phyloP scores from a whole-genome alignment of 2,888 invertebrate species.

The Eumerus sabulonum region DNA sequence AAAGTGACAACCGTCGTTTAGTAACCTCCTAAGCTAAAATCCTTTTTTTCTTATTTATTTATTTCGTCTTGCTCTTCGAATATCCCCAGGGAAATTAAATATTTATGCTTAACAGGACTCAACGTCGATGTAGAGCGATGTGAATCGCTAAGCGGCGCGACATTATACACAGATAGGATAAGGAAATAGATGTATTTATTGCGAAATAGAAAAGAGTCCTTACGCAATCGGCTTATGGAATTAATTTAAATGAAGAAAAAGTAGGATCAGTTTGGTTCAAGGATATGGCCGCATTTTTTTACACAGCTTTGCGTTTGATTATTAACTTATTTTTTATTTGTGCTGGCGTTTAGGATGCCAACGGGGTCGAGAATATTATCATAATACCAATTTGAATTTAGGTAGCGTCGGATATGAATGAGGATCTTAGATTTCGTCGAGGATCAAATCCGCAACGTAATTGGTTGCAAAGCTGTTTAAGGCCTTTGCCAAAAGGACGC shows the following conservation, averaged over 20 bases:
- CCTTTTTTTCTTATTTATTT: no score
- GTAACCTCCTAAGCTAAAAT: no score
- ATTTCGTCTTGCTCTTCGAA: slow-evolving; percentile 13
- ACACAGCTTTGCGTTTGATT: slow-evolving; percentile 29
- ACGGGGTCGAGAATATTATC: no score
- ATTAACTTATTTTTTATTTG: slow-evolving; percentile 13
- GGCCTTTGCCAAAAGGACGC: no score
- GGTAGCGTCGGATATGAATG: no score
- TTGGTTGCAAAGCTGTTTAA: no score
- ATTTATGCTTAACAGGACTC: slow-evolving; percentile 22
- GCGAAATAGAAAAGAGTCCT: slow-evolving; percentile 38
- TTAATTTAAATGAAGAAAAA: slow-evolving; percentile 58
- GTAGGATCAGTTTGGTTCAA: slow-evolving; percentile 47
- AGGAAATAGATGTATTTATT: slow-evolving; percentile 36
- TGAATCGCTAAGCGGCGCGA: not conserved
- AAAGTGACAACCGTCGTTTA: slow-evolving; percentile 33
- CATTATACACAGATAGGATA: not conserved
- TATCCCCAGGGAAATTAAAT: slow-evolving; percentile 62
- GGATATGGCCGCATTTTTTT: slow-evolving; percentile 8
- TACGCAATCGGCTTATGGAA: slow-evolving; percentile 56
- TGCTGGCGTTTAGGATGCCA: no score
- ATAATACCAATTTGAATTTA: no score
- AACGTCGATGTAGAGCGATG: not conserved
- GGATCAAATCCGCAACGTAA: no score
- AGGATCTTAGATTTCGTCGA: no score